Conservation (phyloP, 2,888 invertebrate species). For the Hydropsyche betteni region DNA sequence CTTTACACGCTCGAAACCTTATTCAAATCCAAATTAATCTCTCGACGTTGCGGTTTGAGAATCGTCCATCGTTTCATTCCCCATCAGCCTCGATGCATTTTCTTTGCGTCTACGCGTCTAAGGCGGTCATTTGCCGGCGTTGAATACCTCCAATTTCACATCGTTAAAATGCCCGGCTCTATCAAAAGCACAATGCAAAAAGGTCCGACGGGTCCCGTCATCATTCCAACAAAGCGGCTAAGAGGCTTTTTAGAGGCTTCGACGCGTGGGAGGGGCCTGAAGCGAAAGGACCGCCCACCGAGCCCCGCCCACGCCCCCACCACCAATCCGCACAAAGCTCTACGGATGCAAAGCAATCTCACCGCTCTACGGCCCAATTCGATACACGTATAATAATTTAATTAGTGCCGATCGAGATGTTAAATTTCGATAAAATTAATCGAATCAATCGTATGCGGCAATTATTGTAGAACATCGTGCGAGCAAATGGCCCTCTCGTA, state of each 20-base stretch:
- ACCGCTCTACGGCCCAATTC: not conserved
- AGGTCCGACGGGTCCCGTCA: conserved; percentile 53
- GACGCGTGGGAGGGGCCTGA: conserved; percentile 48
- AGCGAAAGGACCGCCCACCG: conserved; percentile 37
- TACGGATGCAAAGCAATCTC: conserved; percentile 32
- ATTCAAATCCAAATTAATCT: conserved; percentile 9
- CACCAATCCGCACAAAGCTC: conserved; percentile 37
- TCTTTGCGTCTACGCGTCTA: conserved; percentile 17
- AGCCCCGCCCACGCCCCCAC: conserved; percentile 46
- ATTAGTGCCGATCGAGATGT: too few species aligned
- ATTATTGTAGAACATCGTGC: conserved; percentile 28
- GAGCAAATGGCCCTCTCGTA: conserved; percentile 18
- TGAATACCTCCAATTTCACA: conserved; percentile 33
- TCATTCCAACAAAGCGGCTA: conserved; percentile 54
- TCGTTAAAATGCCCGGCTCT: conserved; percentile 33
- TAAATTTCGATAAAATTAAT: too few species aligned
- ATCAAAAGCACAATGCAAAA: conserved; percentile 34
- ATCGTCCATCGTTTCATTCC: not conserved
- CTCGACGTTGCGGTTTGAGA: not conserved
- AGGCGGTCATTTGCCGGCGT: conserved; percentile 14
- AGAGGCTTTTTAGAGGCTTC: conserved; percentile 54
- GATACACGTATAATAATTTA: conserved; percentile 1
- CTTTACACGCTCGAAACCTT: too few species aligned
- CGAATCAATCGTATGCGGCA: conserved; percentile 4
- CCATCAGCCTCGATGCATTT: not conserved